Conservation (phyloP, 2,113 vertebrate genomes). For the Phasianus colchicus region DNA sequence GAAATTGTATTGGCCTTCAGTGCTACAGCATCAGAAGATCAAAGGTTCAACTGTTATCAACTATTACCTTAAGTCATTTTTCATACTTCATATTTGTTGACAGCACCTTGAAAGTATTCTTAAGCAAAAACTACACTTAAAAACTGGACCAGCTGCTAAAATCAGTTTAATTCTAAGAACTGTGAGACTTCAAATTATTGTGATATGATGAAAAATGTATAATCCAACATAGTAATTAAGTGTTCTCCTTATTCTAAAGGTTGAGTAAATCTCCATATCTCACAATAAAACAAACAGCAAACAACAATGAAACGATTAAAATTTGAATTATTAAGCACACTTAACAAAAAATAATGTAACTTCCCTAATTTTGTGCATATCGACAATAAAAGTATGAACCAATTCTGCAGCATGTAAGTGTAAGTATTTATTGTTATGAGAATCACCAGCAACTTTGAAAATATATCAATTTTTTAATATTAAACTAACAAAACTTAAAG, state of each 20-base stretch:
- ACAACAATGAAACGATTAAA: background rate
- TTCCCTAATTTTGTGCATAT: background rate
- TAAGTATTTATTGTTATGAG: background rate
- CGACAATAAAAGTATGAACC: background rate
- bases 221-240: background rate
- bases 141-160: background rate
- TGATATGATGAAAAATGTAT: background rate
- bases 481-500: background rate
- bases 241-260: background rate
- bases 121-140: background rate
- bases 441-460: background rate
- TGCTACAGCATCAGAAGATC: background rate
- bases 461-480: background rate
- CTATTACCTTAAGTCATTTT: background rate
- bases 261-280: background rate
- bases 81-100: background rate
- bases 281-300: background rate
- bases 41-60: background rate
- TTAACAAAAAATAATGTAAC: background rate
- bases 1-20: background rate
- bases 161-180: background rate
- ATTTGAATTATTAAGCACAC: background rate
- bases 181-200: background rate
- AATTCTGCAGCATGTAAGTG: background rate
- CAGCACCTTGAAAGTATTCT: background rate